Evolutionary conservation across 2,888 invertebrate genomes (phyloP).

Genomic region (Dendrolimus pini): DNA sequence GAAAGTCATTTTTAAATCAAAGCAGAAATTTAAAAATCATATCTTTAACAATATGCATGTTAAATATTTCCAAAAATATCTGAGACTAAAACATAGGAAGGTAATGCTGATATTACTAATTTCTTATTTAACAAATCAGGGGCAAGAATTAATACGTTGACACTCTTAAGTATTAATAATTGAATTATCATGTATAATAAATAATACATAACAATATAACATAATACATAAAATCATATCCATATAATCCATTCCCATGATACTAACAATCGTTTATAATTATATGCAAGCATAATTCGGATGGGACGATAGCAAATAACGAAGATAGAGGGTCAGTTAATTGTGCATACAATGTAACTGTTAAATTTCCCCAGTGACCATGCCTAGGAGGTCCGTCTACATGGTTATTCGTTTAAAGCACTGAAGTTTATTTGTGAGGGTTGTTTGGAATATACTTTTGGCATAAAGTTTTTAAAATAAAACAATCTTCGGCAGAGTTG

Average conservation of each 20-base stretch:
- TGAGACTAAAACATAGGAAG: too few species aligned
- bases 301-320: constrained; percentile 42
- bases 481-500: too few species aligned
- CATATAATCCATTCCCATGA: constrained; percentile 53
- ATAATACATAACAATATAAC: constrained; percentile 2
- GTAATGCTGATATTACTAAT: too few species aligned
- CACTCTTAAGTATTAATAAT: neutral
- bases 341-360: constrained; percentile 49
- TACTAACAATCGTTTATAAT: constrained; percentile 61
- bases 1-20: too few species aligned
- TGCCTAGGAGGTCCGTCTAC: constrained; percentile 19
- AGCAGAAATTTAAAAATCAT: too few species aligned
- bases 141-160: too few species aligned
- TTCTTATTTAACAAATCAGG: too few species aligned
- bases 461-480: too few species aligned
- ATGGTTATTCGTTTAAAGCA: neutral
- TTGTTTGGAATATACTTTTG: too few species aligned
- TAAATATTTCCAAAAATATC: too few species aligned
- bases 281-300: constrained; percentile 68
- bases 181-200: neutral
- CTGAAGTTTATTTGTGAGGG: neutral
- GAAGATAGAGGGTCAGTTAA: constrained; percentile 49
- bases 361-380: constrained; percentile 65
- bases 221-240: constrained; percentile 4
- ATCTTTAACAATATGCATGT: too few species aligned